Evolutionary conservation across 2,888 invertebrate species (phyloP), one percentile per base, ranked within the genome.

Genomic region (Leucophenga maculata): DNA sequence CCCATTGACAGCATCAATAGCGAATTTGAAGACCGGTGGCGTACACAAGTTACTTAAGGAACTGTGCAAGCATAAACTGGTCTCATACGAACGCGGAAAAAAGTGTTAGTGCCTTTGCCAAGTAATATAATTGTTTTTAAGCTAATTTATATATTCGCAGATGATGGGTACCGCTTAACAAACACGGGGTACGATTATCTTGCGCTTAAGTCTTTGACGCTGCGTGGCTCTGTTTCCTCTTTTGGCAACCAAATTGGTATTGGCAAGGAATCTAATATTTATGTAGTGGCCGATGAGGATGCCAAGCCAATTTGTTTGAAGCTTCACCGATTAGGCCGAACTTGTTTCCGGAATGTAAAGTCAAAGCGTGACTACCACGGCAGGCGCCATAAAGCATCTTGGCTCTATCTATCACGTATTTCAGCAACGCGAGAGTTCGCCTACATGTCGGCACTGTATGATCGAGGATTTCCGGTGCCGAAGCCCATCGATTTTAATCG

Each of bases 231-330:
- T 1, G 91, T 98, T 18, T 89, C 92, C 50, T 95, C 95, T 1
- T 97, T 99, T 86, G 99, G 99, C 14, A 98, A 97, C 88, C 98
- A 99, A 90, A 99, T 99, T 80, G 99, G 99, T 48, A 96, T 98
- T 46, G 99, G 99, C 55, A 99, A 99, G 88, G 99, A 99, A 88
- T 99, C 99, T 0, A 98, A 98, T 86, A 96, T 99, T 76, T 99
- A 97, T 85, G 92, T 94, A 55, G 97, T 97, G 0, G 94, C 93
- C 2, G 92, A 96, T 89, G 92, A 93, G 75, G 94, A 95, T 57
- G 93, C 92, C 0, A 92, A 93, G 72, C 93, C 95, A 32, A 89
- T 96, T 32, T 98, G 97, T 83, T 90, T 99, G 69, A 99, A 99
- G 87, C 89, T 98, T 20, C 98, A 98, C 88, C 87, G 93, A 85